Evolutionary conservation across 1,140 invertebrate species (phyloP).

Genomic region (Antheraea pernyi): DNA sequence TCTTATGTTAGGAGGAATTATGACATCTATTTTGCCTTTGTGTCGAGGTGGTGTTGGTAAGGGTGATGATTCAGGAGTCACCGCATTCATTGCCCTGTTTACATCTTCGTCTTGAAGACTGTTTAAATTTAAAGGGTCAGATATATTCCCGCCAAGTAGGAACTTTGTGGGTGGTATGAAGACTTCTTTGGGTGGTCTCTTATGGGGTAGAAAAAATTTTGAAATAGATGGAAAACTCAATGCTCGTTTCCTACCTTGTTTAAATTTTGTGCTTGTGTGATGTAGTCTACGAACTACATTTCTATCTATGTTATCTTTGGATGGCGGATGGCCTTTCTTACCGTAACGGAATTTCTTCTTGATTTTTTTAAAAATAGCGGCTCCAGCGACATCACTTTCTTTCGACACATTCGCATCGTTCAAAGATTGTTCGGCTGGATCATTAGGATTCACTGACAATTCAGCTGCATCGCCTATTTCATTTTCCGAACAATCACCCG

Average conservation of each 20-base stretch:
- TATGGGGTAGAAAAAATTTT: slow-evolving; percentile 83
- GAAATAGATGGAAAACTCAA: slow-evolving; percentile 75
- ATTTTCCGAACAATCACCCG: slow-evolving; percentile 55
- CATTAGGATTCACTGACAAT: slow-evolving; percentile 34
- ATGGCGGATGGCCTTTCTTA: slow-evolving; percentile 61
- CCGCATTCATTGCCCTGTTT: slow-evolving; percentile 91
- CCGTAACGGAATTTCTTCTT: slow-evolving; percentile 72
- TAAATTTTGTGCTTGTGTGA: slow-evolving; percentile 66
- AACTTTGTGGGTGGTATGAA: slow-evolving; percentile 94
- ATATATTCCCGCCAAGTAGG: slow-evolving; percentile 95
- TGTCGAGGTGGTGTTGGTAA: slow-evolving; percentile 91
- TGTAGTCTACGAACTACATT: slow-evolving; percentile 61
- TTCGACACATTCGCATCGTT: slow-evolving; percentile 45
- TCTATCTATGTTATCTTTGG: slow-evolving; percentile 65
- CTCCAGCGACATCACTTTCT: slow-evolving; percentile 42
- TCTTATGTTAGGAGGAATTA: slow-evolving; percentile 94
- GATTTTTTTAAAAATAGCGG: slow-evolving; percentile 52
- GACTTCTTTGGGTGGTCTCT: slow-evolving; percentile 85
- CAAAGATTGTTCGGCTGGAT: slow-evolving; percentile 14
- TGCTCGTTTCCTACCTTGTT: slow-evolving; percentile 67
- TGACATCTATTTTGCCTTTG: slow-evolving; percentile 91
- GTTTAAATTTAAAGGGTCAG: slow-evolving; percentile 96
- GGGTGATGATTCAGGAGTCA: slow-evolving; percentile 93
- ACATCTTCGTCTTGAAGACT: slow-evolving; percentile 94
- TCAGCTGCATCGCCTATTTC: slow-evolving; percentile 45